A percentile compares a stretch with the other conserved stretches of the same genome.
phyloP scores from a whole-genome alignment of 2,113 vertebrate genomes.

The Sinocyclocheilus rhinocerous region DNA sequence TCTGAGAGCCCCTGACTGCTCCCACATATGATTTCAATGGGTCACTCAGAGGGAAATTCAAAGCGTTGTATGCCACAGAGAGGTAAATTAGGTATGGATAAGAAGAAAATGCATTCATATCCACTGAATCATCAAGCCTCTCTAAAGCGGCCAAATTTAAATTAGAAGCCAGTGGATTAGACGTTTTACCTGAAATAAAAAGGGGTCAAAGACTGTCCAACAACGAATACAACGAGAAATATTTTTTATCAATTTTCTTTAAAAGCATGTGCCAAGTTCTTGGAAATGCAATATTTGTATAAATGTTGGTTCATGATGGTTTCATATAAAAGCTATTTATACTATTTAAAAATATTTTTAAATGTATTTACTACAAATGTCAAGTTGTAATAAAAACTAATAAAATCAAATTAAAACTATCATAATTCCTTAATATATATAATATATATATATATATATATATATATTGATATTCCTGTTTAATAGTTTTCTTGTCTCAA shows the following conservation, averaged over 20 bases:
- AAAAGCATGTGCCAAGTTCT: not conserved
- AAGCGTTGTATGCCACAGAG: slow-evolving; percentile 16
- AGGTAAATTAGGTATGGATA: slow-evolving; percentile 10
- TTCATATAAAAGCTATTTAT: too few relatives aligned
- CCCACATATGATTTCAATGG: slow-evolving; percentile 38
- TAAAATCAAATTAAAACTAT: too few relatives aligned
- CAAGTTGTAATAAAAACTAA: too few relatives aligned
- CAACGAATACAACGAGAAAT: not conserved
- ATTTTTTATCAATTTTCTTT: not conserved
- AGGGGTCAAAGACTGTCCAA: not conserved
- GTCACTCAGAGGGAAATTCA: slow-evolving; percentile 21
- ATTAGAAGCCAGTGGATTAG: not conserved
- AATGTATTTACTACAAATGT: too few relatives aligned
- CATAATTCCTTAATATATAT: too few relatives aligned
- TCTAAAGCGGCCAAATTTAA: not conserved
- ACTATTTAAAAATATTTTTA: too few relatives aligned
- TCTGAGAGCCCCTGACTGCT: slow-evolving; percentile 37
- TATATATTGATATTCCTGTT: not conserved
- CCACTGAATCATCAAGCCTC: slow-evolving; percentile 7
- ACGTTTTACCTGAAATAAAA: not conserved
- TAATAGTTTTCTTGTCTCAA: not conserved
- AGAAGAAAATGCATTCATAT: slow-evolving; percentile 14
- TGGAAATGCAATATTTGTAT: not conserved
- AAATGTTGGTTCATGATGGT: too few relatives aligned
- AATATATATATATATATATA: too few relatives aligned